Conservation (phyloP, 1,140 invertebrate species). For the Drosophila burlai region DNA sequence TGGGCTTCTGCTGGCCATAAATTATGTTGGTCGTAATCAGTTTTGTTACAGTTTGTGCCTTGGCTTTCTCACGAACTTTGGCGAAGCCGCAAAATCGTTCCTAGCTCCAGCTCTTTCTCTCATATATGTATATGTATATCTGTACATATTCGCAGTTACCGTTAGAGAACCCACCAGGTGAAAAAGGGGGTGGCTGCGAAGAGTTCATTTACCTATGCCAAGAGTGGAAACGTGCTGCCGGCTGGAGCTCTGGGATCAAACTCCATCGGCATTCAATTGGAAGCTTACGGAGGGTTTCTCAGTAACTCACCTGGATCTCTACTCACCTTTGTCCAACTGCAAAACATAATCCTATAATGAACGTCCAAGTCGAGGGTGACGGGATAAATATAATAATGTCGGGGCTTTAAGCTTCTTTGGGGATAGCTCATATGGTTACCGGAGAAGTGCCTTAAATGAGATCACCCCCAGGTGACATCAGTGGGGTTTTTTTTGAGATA, state of each 20-base stretch:
- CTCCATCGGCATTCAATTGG: conserved; percentile 41
- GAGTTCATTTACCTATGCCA: conserved; percentile 72
- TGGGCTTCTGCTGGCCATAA: conserved; percentile 66
- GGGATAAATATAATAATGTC: conserved; percentile 22
- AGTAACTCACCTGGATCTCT: not conserved
- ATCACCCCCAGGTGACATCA: conserved; percentile 31
- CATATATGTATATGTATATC: not conserved
- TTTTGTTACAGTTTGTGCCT: conserved; percentile 75
- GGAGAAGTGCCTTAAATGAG: conserved; percentile 26
- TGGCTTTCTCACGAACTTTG: conserved; percentile 66
- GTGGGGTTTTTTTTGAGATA: not conserved
- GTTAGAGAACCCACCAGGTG: conserved; percentile 55
- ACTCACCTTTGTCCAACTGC: conserved; percentile 23
- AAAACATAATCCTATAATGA: conserved; percentile 33
- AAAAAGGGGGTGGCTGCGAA: conserved; percentile 16
- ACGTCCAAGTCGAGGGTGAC: conserved; percentile 15
- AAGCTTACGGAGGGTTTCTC: conserved; percentile 6
- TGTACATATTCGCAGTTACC: conserved; percentile 48
- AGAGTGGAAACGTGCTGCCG: conserved; percentile 58
- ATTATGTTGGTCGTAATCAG: conserved; percentile 75
- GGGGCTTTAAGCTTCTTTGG: conserved; percentile 30
- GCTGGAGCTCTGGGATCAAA: conserved; percentile 39
- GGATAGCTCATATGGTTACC: conserved; percentile 5
- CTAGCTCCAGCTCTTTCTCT: not conserved
- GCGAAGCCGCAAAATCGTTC: conserved; percentile 55